Base-by-base conservation (phyloP, 2,113 vertebrate genomes). In the Ia io region DNA sequence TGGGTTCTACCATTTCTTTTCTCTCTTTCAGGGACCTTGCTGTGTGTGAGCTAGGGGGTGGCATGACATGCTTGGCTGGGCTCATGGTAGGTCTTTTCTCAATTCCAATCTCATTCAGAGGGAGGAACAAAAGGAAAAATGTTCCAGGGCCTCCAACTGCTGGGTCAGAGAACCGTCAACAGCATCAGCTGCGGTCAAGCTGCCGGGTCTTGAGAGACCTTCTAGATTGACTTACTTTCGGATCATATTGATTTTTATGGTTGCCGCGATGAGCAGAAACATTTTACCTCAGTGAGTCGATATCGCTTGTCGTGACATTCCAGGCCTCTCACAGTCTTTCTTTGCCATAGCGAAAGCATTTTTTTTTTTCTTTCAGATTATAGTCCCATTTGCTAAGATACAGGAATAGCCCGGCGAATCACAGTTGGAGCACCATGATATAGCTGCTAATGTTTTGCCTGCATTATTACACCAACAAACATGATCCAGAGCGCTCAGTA, bases 41-140 rank as follows among this genome's bases (percentile, higher is more conserved):
- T 98, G 99, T 99, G 98, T 99, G 99, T 98, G 99, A 99, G 98
- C 98, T 99, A 98, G 99, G 99, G 98, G 99, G 99, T 98, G 99
- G 99, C 98, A 99, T 99, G 99, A 99, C 99, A 98, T 99, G 99
- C 99, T 99, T 99, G 98, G 99, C 99, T 98, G 99, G 99, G 97
- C 99, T 99, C 98, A 99, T 99, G 99, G 99, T 99, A 99, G 98
- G 99, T 99, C 98, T 98, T 98, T 98, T 98, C 98, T 99, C 98
- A 98, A 98, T 98, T 98, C 98, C 98, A 98, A 97, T 98, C 98
- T 98, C 98, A 98, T 99, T 99, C 98, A 99, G 96, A 97, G 95
- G 95, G 97, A 98, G 96, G 98, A 98, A 98, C 98, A 98, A 98
- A 98, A 98, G 98, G 97, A 98, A 98, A 98, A 98, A 98, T 98